Conservation (phyloP, 2,113 vertebrate species). For the Perccottus glenii region DNA sequence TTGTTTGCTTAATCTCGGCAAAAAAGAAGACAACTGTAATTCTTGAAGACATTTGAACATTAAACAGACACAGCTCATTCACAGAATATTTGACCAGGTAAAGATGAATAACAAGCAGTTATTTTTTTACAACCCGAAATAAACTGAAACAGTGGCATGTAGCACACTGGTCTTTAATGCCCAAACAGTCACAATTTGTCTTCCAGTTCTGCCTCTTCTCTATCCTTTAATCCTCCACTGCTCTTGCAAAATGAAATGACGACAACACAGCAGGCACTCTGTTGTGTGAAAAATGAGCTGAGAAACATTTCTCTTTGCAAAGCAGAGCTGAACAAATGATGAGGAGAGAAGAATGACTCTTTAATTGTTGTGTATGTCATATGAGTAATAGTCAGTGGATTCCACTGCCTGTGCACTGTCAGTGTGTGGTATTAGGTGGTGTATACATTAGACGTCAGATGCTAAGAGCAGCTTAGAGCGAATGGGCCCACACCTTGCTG, state of each 20-base stretch:
- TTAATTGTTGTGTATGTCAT: constrained; percentile 18
- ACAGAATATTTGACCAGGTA: no score
- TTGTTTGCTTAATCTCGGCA: no score
- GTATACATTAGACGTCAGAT: background rate
- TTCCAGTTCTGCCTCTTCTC: background rate
- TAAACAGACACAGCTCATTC: no score
- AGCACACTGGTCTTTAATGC: no score
- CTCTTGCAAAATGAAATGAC: constrained; percentile 9
- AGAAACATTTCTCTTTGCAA: constrained; percentile 7
- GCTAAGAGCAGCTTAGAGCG: background rate
- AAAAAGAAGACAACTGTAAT: no score
- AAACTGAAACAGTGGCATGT: no score
- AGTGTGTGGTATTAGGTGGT: constrained; percentile 1
- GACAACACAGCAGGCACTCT: constrained; percentile 4
- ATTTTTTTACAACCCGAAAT: no score
- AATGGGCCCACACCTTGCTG: no score
- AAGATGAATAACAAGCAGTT: no score
- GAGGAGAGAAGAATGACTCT: constrained; percentile 11
- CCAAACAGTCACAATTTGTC: background rate
- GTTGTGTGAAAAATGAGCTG: constrained; percentile 1
- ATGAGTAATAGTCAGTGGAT: constrained; percentile 15
- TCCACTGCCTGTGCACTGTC: constrained; percentile 1
- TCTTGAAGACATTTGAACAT: no score
- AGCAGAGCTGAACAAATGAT: constrained; percentile 26
- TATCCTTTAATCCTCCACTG: background rate